Evolutionary conservation across 2,797 vertebrate species (phyloP), one percentile per base, ranked within the genome.

Genomic region (Enteromius radiatus): DNA sequence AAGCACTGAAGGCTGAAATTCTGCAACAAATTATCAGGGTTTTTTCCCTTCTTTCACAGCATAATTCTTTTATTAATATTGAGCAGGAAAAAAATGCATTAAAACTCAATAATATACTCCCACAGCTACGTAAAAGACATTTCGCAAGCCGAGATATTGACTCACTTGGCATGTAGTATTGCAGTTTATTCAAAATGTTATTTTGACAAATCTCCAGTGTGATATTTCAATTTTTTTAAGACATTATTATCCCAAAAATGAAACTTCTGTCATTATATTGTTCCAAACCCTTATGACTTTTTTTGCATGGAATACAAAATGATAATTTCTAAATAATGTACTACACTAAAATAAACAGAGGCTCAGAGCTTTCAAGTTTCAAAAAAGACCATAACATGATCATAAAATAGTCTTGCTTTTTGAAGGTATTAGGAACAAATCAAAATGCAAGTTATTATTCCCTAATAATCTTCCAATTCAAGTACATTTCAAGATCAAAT

Each of bases 21-120:
- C 38, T 54, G 61, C 71, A 73, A 41, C 49, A 70, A 80, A 85
- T 64, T 11, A 88, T 77, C 78, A 63, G 33, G 33, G 1, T 12
- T 47, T 45, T 81, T 73, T 67, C 63, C 15, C 12, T 0, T 49
- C 17, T 26, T 10, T 28, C n/a, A 81, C 74, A 77, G 28, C 38
- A 77, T 81, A 47, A 77, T 36, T 67, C 12, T 74, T 85, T 77
- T 80, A 81, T 76, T 61, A 75, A 33, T 64, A 77, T 10, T 26
- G 28, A 78, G 63, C 8, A 76, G 9, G 54, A 59, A 73, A 59
- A 59, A 71, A 49, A 61, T 0, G 0, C 36, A 76, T 67, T 75
- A n/a, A 75, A 75, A 31, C 69, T 65, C 31, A 65, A 74, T 74
- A 52, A 73, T 33, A 26, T 11, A 28, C 28, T 71, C 41, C 28